Conservation (phyloP, 2,113 vertebrate genomes). For the Tichodroma muraria region DNA sequence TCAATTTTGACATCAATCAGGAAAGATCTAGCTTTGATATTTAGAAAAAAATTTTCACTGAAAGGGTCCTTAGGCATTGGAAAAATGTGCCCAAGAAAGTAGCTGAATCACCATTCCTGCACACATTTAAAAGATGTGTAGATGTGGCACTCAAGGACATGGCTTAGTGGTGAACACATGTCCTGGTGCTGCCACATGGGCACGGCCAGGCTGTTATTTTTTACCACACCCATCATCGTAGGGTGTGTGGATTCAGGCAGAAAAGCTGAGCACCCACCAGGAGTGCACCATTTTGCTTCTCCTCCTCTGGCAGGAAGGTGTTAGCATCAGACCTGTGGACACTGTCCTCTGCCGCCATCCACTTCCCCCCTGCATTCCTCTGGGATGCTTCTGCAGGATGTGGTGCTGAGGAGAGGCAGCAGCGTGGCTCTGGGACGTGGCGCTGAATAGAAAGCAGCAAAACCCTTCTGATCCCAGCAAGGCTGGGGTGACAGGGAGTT, state of each 20-base stretch:
- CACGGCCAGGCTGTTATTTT: neutral
- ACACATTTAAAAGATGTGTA: neutral
- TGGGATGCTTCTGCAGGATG: neutral
- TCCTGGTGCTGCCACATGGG: too few relatives aligned
- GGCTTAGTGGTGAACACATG: neutral
- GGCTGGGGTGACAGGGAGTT: neutral
- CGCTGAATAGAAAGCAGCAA: neutral
- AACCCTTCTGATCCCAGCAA: neutral
- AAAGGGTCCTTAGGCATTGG: neutral
- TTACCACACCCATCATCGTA: accelerated
- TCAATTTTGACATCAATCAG: neutral
- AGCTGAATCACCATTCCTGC: neutral
- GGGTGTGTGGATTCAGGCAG: neutral
- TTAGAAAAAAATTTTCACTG: neutral
- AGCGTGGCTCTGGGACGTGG: neutral
- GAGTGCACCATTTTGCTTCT: neutral
- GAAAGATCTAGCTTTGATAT: neutral
- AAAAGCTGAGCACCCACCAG: neutral
- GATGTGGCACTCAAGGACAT: neutral
- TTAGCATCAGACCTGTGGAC: neutral
- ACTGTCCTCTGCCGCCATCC: too few relatives aligned
- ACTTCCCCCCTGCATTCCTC: accelerated
- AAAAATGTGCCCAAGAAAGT: neutral
- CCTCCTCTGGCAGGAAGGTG: too few relatives aligned
- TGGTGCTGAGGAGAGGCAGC: neutral